A percentile compares a stretch with the other conserved stretches of the same genome.
phyloP scores from a whole-genome alignment of 1,140 invertebrate species.

The Brachionus plicatilis region DNA sequence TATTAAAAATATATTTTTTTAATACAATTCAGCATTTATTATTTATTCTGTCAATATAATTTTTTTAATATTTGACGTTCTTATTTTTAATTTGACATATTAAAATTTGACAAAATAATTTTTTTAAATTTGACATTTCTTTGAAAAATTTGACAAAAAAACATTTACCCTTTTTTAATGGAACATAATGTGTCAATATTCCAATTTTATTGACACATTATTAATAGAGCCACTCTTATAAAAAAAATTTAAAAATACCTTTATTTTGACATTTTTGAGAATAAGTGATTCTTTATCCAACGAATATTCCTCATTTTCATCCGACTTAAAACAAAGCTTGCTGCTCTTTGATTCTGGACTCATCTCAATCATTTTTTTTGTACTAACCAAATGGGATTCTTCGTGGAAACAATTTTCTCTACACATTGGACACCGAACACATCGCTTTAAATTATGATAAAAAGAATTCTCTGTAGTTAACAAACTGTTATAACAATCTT shows the following conservation, averaged over 20 bases:
- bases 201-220: too few relatives aligned
- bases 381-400: constrained; percentile 63
- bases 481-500: constrained; percentile 61
- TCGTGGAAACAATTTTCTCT: constrained; percentile 58
- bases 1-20: too few relatives aligned
- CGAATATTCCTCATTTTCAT: background rate
- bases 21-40: too few relatives aligned
- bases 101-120: too few relatives aligned
- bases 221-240: too few relatives aligned
- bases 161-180: too few relatives aligned
- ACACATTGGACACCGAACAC: constrained; percentile 64
- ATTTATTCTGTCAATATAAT: too few relatives aligned
- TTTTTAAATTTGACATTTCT: too few relatives aligned
- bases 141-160: too few relatives aligned
- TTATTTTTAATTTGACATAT: too few relatives aligned
- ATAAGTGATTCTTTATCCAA: background rate
- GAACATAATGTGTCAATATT: too few relatives aligned
- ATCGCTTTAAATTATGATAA: constrained; percentile 43
- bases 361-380: constrained; percentile 43
- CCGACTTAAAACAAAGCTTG: constrained; percentile 47
- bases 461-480: constrained; percentile 48
- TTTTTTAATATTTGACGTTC: too few relatives aligned
- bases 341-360: constrained; percentile 42
- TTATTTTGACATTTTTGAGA: background rate
- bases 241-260: background rate